These are phyloP conservation scores for Pantherophis vulpinus DNA, from an alignment of 2,797 vertebrate genomes.

Conservation along the genomic window DNA sequence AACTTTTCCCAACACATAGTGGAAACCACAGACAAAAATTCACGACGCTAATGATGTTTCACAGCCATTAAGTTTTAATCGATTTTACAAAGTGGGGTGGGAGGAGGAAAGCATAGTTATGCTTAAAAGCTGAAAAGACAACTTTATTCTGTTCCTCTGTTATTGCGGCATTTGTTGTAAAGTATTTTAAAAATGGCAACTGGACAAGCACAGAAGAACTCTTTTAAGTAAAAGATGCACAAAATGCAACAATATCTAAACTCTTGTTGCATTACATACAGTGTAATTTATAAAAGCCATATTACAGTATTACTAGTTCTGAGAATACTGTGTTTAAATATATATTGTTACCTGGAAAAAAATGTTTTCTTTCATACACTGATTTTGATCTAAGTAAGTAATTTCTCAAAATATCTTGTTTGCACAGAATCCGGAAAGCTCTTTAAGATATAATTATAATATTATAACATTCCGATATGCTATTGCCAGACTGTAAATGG, in stretches of 20 bases:
- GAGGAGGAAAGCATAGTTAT: constrained; percentile 5
- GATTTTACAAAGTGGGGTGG: constrained; percentile 12
- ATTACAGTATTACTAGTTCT: not conserved
- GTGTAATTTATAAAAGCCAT: not conserved
- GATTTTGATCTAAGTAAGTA: constrained; percentile 22
- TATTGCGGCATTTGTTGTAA: not conserved
- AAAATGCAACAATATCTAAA: not conserved
- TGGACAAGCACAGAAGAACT: not conserved
- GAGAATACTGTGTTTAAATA: not conserved
- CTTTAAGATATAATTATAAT: not conserved
- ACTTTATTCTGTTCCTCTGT: not conserved
- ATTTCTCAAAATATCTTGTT: constrained; percentile 5
- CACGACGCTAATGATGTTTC: constrained; percentile 25
- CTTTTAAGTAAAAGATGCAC: not conserved
- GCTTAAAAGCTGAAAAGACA: constrained; percentile 9
- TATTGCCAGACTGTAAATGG: not conserved
- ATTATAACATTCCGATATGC: not conserved
- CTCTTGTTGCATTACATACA: not conserved
- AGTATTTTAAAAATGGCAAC: not conserved
- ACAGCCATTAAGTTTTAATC: constrained; percentile 34
- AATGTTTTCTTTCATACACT: constrained; percentile 11
- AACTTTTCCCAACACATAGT: constrained; percentile 17
- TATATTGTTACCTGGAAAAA: not conserved
- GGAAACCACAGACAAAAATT: constrained; percentile 32
- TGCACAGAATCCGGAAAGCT: not conserved